Evolutionary conservation across 2,797 vertebrate genomes (phyloP), one percentile per base, ranked within the genome.

Genomic region (Microctenopoma lineatum): DNA sequence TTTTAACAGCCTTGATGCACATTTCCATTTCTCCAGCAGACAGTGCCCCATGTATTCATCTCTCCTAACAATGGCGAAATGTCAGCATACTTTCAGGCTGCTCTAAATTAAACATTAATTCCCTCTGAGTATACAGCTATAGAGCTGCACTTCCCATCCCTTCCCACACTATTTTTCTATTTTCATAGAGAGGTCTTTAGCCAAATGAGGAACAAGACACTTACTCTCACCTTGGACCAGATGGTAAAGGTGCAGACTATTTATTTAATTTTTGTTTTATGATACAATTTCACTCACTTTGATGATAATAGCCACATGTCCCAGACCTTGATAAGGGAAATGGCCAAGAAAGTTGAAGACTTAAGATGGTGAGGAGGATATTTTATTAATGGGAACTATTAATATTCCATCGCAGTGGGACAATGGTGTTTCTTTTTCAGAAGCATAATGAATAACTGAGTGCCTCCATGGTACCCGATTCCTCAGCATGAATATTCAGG

Each of bases 371-470:
- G 84, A 81, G 77, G 73, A 62, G 86, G 81, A 93, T 94, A 85
- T 93, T 94, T 93, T 94, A 94, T 94, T 94, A 94, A 94, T 94
- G 91, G 75, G 41, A 65, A 73, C 87, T 85, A 90, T 94, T 93
- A 94, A 94, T 93, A 94, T 94, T 94, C 91, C 89, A 93, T 91
- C 80, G 81, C 91, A 86, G 77, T 87, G 92, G 92, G 92, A 92
- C 72, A 68, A 80, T 88, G 90, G 87, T 82, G 90, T 92, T 92
- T 93, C 90, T 88, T 92, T 90, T 91, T 92, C 89, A 92, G 89
- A 88, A 84, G 91, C 90, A 90, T 91, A 91, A 93, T 92, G 92
- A 94, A 94, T 94, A 94, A 93, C 91, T 93, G 90, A 93, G 89
- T 73, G 81, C 85, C 90, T 92, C 90, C 50, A 83, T 75, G 83